Evolutionary conservation across 2,797 vertebrate species (phyloP).

Genomic region (Protosalanx chinensis): DNA sequence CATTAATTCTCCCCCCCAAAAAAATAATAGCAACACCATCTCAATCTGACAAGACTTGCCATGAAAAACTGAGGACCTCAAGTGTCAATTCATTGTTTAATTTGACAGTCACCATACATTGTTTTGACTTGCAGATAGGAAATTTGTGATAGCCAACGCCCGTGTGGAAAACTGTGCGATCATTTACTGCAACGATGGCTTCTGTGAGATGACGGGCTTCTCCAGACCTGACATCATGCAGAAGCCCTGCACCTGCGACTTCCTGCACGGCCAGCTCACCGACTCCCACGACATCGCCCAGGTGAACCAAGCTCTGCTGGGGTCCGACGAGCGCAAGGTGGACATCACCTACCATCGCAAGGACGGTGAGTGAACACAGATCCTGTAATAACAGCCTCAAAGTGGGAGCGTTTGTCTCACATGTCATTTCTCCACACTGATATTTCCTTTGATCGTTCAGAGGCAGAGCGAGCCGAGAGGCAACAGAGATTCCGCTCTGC

Average conservation of each 20-base stretch:
- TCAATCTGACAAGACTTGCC: neutral
- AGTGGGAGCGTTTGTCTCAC: too few species aligned
- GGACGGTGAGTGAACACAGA: constrained; percentile 82
- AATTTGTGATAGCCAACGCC: constrained; percentile 99
- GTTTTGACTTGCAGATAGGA: constrained; percentile 83
- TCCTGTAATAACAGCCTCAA: too few species aligned
- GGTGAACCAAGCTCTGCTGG: constrained; percentile 88
- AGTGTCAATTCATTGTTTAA: neutral
- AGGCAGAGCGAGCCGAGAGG: too few species aligned
- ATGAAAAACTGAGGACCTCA: neutral
- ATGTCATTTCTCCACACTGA: too few species aligned
- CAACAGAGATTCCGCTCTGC: neutral
- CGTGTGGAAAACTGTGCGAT: constrained; percentile 97
- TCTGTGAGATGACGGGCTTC: constrained; percentile 99
- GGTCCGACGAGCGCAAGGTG: constrained; percentile 95
- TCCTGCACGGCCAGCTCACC: constrained; percentile 92
- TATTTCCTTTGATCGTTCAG: too few species aligned
- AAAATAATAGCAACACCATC: neutral
- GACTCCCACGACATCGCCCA: constrained; percentile 86
- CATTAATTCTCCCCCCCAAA: neutral
- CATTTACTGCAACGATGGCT: constrained; percentile 98
- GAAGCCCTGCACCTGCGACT: constrained; percentile 95
- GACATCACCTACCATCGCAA: constrained; percentile 97
- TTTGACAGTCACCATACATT: neutral
- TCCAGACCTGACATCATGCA: constrained; percentile 98